Conservation (phyloP, 2,888 invertebrate species). For the Hirtodrosophila alboralis region DNA sequence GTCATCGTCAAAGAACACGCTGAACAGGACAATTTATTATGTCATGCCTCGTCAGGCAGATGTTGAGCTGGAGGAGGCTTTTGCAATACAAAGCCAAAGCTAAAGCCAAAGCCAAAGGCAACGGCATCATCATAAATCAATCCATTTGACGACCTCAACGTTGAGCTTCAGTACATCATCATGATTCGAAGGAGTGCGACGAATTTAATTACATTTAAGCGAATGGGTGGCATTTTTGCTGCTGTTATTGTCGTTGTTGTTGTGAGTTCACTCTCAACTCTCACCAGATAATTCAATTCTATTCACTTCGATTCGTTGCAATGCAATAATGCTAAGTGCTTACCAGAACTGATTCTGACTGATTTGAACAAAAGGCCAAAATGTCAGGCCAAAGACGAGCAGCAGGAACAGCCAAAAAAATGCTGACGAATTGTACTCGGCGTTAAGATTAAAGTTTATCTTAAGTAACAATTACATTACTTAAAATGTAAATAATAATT, state of each 20-base stretch:
- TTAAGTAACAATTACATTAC: too few relatives aligned
- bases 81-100: slow-evolving; percentile 14
- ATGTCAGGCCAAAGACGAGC: too few relatives aligned
- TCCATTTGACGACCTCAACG: slow-evolving; percentile 70
- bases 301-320: slow-evolving; percentile 58
- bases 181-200: slow-evolving; percentile 28
- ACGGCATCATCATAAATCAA: slow-evolving; percentile 74
- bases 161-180: slow-evolving; percentile 18
- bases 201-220: slow-evolving; percentile 78
- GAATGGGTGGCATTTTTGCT: slow-evolving; percentile 20
- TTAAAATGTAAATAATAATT: too few relatives aligned
- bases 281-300: slow-evolving; percentile 53
- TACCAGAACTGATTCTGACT: slow-evolving; percentile 26
- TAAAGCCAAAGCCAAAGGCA: slow-evolving; percentile 27
- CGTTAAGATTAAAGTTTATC: too few relatives aligned
- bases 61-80: background rate
- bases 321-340: slow-evolving; percentile 73
- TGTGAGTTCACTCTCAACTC: background rate
- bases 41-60: slow-evolving; percentile 62
- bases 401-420: slow-evolving; percentile 4
- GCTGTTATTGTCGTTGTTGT: too few relatives aligned
- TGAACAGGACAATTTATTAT: slow-evolving; percentile 62
- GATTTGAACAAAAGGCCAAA: slow-evolving; percentile 61
- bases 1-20: slow-evolving; percentile 51
- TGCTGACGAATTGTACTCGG: slow-evolving; percentile 18